phyloP scores from a whole-genome alignment of 2,113 vertebrate species.

The Ictalurus furcatus region DNA sequence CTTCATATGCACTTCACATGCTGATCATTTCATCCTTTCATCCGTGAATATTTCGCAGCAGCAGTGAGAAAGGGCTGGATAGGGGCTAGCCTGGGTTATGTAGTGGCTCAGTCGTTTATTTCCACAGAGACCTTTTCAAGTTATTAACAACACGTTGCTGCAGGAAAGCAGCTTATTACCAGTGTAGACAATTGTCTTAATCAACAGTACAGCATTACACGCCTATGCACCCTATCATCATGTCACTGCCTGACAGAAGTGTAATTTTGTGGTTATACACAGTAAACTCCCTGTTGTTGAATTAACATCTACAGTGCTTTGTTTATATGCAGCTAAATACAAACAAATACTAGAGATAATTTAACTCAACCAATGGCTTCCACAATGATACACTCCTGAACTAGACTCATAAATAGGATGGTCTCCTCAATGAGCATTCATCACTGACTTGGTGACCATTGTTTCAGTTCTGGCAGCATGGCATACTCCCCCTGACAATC shows the following conservation, averaged over 20 bases:
- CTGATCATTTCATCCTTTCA: background rate
- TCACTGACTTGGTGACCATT: background rate
- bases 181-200: background rate
- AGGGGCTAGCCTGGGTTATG: background rate
- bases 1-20: background rate
- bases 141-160: constrained; percentile 8
- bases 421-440: background rate
- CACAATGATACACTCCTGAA: background rate
- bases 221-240: background rate
- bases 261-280: background rate
- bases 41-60: background rate
- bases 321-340: background rate
- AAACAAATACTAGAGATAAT: background rate
- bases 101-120: background rate
- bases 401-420: background rate
- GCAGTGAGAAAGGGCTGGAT: background rate
- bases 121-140: background rate
- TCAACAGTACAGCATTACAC: background rate
- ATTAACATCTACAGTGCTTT: background rate
- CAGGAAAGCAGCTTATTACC: background rate
- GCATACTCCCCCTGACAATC: background rate
- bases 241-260: background rate
- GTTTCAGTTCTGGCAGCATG: background rate
- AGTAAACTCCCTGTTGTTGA: background rate
- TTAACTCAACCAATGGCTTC: background rate